A percentile compares a stretch with the other conserved stretches of the same genome.
These are phyloP conservation scores for Cisticola juncidis DNA, from an alignment of 2,113 vertebrate species.

Conservation along the genomic window DNA sequence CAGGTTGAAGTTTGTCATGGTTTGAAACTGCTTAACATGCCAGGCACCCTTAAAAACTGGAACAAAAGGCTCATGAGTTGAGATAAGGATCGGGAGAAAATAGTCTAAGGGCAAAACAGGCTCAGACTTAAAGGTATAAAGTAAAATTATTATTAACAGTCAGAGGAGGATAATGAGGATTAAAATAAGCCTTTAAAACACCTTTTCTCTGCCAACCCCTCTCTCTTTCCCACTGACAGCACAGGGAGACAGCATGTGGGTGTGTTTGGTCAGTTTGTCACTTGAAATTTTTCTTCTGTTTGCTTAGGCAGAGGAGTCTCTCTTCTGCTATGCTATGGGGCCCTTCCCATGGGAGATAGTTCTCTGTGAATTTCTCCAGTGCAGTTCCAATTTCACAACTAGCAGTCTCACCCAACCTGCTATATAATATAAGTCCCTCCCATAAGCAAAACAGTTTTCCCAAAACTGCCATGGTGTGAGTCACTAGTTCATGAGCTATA, in stretches of 20 bases:
- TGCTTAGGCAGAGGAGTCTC: not conserved
- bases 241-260: rapidly evolving
- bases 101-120: not conserved
- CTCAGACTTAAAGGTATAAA: not conserved
- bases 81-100: not conserved
- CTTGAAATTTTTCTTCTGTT: not conserved
- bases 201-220: too few species aligned
- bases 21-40: not conserved
- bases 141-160: not conserved
- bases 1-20: not conserved
- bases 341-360: not conserved
- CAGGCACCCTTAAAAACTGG: rapidly evolving
- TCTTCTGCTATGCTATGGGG: too few species aligned
- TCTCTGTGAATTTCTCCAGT: not conserved
- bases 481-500: not conserved
- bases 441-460: not conserved
- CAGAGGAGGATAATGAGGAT: not conserved
- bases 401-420: not conserved
- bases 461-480: not conserved
- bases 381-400: not conserved
- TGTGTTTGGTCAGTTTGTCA: not conserved
- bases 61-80: not conserved
- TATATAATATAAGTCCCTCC: too few species aligned
- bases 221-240: not conserved
- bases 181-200: not conserved